Percentiles rank a stretch among this genome's conserved stretches.
Conservation (phyloP, 2,888 invertebrate genomes). For the Trissoscelio sp. region DNA sequence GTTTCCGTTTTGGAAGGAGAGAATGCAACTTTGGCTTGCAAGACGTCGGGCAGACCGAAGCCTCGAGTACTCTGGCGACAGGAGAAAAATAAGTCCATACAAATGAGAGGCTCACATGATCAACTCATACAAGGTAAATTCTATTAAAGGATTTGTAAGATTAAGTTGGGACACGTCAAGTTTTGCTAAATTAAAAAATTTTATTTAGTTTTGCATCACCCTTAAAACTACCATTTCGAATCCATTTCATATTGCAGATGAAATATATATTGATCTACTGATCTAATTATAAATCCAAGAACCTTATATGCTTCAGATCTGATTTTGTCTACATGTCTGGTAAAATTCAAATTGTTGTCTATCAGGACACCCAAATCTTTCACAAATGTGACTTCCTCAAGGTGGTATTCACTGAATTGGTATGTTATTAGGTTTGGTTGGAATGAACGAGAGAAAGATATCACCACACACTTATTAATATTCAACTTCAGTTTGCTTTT, state of each 20-base stretch:
- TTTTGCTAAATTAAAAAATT: too few species aligned
- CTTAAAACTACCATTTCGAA: too few species aligned
- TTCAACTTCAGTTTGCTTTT: constrained; percentile 8
- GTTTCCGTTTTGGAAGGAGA: constrained; percentile 89
- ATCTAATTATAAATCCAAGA: constrained; percentile 11
- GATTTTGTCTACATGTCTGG: too few species aligned
- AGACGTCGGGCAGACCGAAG: constrained; percentile 89
- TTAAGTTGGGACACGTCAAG: too few species aligned
- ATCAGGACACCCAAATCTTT: constrained; percentile 2
- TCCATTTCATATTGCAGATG: too few species aligned
- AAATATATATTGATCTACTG: too few species aligned
- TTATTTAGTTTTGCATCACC: too few species aligned
- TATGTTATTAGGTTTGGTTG: neutral
- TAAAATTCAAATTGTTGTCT: neutral
- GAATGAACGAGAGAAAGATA: neutral
- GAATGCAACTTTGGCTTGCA: constrained; percentile 89
- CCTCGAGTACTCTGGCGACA: constrained; percentile 86
- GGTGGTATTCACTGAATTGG: neutral
- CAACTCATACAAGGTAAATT: constrained; percentile 65
- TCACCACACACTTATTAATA: constrained; percentile 4
- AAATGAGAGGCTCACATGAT: constrained; percentile 77
- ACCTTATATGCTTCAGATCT: too few species aligned
- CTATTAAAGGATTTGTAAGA: too few species aligned
- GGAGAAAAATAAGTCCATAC: constrained; percentile 78
- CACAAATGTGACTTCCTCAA: neutral